Percentiles rank a stretch among this genome's conserved stretches.
phyloP scores from a whole-genome alignment of 2,797 vertebrate genomes.

The Syngnathus acus region DNA sequence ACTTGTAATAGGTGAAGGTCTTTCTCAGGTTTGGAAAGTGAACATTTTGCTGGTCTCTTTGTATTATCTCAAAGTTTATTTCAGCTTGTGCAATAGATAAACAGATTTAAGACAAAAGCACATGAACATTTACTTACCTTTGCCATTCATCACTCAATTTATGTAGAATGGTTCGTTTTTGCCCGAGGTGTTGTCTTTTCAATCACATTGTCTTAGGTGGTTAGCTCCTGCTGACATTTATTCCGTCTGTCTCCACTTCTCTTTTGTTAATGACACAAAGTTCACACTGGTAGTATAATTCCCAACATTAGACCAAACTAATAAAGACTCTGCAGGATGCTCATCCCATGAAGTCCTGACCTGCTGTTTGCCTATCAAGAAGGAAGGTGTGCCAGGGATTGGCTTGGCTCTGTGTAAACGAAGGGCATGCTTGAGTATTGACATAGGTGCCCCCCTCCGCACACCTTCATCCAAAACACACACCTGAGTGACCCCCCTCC shows the following conservation, averaged over 20 bases:
- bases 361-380: constrained; percentile 46
- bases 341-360: constrained; percentile 52
- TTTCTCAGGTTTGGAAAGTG: neutral
- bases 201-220: constrained; percentile 28
- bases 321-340: constrained; percentile 66
- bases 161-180: constrained; percentile 11
- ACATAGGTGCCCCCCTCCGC: constrained; percentile 42
- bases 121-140: neutral
- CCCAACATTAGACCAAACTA: constrained; percentile 61
- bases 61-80: constrained; percentile 1
- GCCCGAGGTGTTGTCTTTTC: constrained; percentile 12
- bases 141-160: constrained; percentile 18
- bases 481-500: constrained; percentile 62
- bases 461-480: constrained; percentile 28
- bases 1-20: neutral
- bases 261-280: constrained; percentile 57
- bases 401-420: constrained; percentile 44
- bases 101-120: neutral
- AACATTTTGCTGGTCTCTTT: neutral
- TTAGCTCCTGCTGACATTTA: constrained; percentile 40
- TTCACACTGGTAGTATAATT: constrained; percentile 70
- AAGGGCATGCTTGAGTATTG: constrained; percentile 40
- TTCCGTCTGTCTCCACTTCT: constrained; percentile 42
- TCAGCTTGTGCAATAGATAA: neutral
- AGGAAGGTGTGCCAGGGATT: constrained; percentile 45